phyloP scores from a whole-genome alignment of 2,888 invertebrate genomes.

The Drosophila putrida region DNA sequence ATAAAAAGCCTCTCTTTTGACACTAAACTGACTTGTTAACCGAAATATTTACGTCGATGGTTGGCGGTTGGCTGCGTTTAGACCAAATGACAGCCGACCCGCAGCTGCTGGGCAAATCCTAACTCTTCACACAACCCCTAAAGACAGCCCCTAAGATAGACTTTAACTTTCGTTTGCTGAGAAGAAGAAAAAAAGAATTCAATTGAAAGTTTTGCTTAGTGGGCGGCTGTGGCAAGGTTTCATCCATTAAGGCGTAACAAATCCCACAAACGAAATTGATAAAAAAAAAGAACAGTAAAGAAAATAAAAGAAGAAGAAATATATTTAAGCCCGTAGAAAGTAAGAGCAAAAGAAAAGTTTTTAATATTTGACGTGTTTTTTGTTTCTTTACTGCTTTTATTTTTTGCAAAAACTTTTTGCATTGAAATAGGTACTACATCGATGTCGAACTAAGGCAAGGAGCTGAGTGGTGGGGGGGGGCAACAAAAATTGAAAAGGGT shows the following conservation, averaged over 20 bases:
- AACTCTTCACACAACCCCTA: conserved; percentile 5
- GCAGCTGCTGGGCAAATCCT: conserved; percentile 44
- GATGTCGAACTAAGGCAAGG: conserved; percentile 28
- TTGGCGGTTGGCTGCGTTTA: conserved; percentile 29
- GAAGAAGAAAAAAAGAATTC: conserved; percentile 60
- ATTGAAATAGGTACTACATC: conserved; percentile 58
- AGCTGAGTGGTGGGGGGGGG: background rate
- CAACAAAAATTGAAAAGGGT: conserved; percentile 82
- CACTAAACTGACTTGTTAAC: conserved; percentile 83
- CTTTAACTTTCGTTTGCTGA: conserved; percentile 51
- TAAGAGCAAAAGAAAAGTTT: conserved; percentile 76
- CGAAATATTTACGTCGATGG: conserved; percentile 72
- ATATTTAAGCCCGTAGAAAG: conserved; percentile 63
- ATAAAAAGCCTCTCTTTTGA: conserved; percentile 69
- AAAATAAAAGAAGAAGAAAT: conserved; percentile 33
- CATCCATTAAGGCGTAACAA: conserved; percentile 77
- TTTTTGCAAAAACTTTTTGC: conserved; percentile 43
- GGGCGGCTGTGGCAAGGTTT: conserved; percentile 61
- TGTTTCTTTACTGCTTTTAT: conserved; percentile 40
- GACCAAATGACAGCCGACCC: conserved; percentile 64
- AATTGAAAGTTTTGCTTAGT: conserved; percentile 82
- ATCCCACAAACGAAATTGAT: conserved; percentile 82
- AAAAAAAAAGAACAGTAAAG: conserved; percentile 50
- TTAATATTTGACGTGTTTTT: conserved; percentile 77
- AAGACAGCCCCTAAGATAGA: conserved; percentile 42